These are phyloP conservation scores for Lepidocyrtinus sp. DNA, from an alignment of 2,888 invertebrate species.

Conservation along the genomic window DNA sequence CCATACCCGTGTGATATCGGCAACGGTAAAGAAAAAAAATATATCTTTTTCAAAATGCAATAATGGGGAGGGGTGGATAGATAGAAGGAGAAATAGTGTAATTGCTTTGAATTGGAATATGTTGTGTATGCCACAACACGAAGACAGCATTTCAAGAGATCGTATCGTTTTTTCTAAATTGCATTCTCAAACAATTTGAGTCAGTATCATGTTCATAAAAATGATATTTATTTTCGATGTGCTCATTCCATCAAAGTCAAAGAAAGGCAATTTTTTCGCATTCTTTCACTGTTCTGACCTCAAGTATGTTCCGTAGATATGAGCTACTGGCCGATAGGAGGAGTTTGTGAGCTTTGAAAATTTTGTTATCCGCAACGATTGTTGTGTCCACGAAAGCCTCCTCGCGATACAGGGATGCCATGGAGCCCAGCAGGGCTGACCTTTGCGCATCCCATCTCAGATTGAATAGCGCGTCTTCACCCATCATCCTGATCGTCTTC, in stretches of 20 bases:
- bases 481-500: slow-evolving; percentile 58
- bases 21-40: not conserved
- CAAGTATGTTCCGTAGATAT: slow-evolving; percentile 68
- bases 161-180: slow-evolving; percentile 27
- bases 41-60: not conserved
- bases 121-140: not conserved
- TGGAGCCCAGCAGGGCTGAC: slow-evolving; percentile 67
- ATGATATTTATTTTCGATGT: slow-evolving; percentile 34
- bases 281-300: too few species aligned
- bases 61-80: not conserved
- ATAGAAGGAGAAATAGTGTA: slow-evolving; percentile 6
- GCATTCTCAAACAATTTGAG: slow-evolving; percentile 39
- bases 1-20: not conserved
- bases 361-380: slow-evolving; percentile 68
- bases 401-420: slow-evolving; percentile 65
- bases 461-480: slow-evolving; percentile 67
- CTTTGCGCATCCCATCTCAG: slow-evolving; percentile 69
- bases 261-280: slow-evolving; percentile 13
- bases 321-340: slow-evolving; percentile 69
- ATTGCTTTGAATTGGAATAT: not conserved
- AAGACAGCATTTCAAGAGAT: not conserved
- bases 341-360: slow-evolving; percentile 70
- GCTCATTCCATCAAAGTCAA: not conserved
- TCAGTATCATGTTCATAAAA: slow-evolving; percentile 47
- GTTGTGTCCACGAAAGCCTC: slow-evolving; percentile 68